Conservation (phyloP, 2,113 vertebrate genomes). For the Phyllopteryx taeniolatus region DNA sequence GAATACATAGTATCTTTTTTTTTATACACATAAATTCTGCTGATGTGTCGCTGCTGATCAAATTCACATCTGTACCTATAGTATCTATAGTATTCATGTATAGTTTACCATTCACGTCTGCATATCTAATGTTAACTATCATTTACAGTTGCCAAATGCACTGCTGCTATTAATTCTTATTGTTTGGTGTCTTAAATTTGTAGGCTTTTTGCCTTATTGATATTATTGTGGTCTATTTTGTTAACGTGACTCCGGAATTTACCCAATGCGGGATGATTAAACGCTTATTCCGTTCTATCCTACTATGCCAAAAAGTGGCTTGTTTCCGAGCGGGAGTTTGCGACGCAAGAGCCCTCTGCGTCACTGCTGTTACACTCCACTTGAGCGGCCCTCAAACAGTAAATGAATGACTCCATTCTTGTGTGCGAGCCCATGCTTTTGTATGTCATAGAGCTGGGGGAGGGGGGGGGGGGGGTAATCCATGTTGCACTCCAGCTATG, state of each 20-base stretch:
- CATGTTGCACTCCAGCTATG: conserved; percentile 27
- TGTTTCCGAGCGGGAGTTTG: neutral
- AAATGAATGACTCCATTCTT: conserved; percentile 39
- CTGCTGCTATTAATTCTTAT: too few relatives aligned
- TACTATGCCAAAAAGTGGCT: neutral
- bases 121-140: too few relatives aligned
- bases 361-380: conserved; percentile 7
- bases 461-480: neutral
- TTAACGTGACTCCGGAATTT: neutral
- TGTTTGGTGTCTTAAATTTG: too few relatives aligned
- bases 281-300: neutral
- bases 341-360: conserved; percentile 1
- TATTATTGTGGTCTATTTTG: too few relatives aligned
- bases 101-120: too few relatives aligned
- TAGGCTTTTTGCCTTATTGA: too few relatives aligned
- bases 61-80: too few relatives aligned
- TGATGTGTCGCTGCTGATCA: too few relatives aligned
- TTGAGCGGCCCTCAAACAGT: conserved; percentile 20
- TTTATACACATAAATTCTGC: too few relatives aligned
- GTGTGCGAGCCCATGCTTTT: conserved; percentile 24
- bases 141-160: too few relatives aligned
- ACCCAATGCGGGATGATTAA: neutral
- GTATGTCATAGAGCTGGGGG: neutral
- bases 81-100: too few relatives aligned
- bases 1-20: too few relatives aligned